These are phyloP conservation scores for Drosophila guanche DNA, from an alignment of 1,140 invertebrate species.

Conservation along the genomic window DNA sequence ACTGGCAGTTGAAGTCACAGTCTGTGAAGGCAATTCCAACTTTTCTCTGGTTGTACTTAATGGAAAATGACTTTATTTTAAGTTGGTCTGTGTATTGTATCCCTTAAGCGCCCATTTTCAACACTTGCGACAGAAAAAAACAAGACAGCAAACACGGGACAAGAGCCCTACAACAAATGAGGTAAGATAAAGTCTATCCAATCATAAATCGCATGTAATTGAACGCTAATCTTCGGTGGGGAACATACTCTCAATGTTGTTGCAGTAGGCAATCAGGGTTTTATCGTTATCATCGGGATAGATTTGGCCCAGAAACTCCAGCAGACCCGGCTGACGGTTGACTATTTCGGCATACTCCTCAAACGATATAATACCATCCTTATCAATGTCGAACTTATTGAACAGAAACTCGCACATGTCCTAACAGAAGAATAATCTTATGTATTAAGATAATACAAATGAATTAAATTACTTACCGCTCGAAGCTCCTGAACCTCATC, in stretches of 20 bases:
- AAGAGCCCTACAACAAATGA: background rate
- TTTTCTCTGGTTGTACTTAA: constrained; percentile 69
- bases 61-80: constrained; percentile 77
- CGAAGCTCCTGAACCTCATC: constrained; percentile 73
- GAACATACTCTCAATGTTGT: constrained; percentile 49
- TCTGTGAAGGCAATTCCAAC: constrained; percentile 70
- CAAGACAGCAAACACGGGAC: no score
- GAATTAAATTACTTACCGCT: constrained; percentile 40
- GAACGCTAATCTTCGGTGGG: constrained; percentile 20
- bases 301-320: constrained; percentile 92
- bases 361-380: constrained; percentile 90
- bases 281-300: constrained; percentile 85
- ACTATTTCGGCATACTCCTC: constrained; percentile 89
- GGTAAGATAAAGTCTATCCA: background rate
- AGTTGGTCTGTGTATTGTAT: constrained; percentile 22
- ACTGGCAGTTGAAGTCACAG: constrained; percentile 24
- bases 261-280: constrained; percentile 61
- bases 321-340: constrained; percentile 86
- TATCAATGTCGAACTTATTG: constrained; percentile 90
- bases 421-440: constrained; percentile 42
- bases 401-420: constrained; percentile 93
- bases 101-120: constrained; percentile 60
- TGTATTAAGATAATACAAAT: background rate
- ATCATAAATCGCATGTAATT: background rate
- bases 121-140: constrained; percentile 54